phyloP scores from a whole-genome alignment of 2,113 vertebrate species.

The Nycticorax nycticorax region DNA sequence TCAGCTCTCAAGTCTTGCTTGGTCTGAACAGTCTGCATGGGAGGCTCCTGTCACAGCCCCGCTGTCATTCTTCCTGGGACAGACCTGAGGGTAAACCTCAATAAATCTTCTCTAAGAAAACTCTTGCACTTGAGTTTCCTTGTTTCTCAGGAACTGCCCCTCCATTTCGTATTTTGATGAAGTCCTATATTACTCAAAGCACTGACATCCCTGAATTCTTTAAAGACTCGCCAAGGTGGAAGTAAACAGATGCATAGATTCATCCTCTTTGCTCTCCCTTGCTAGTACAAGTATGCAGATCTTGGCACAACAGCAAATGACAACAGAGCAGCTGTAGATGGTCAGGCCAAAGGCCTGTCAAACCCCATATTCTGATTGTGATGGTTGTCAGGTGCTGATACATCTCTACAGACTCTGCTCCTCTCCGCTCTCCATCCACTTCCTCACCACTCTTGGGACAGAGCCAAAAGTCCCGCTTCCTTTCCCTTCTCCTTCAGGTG shows the following conservation, averaged over 20 bases:
- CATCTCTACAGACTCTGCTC: neutral
- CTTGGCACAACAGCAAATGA: neutral
- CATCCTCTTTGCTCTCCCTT: neutral
- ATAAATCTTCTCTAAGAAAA: neutral
- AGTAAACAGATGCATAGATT: neutral
- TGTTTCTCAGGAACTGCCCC: neutral
- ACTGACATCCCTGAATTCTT: neutral
- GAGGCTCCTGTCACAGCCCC: neutral
- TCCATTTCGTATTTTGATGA: neutral
- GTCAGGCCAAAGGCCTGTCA: neutral
- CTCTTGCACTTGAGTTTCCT: neutral
- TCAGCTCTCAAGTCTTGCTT: neutral
- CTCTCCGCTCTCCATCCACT: neutral
- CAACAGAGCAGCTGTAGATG: neutral
- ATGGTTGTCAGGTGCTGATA: neutral
- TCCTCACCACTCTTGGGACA: neutral
- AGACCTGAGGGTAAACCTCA: neutral
- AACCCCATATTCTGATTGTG: neutral
- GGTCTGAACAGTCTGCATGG: neutral
- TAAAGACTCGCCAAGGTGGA: neutral
- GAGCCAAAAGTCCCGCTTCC: neutral
- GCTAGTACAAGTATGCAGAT: neutral
- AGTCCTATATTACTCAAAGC: neutral
- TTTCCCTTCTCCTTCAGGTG: neutral
- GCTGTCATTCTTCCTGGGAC: neutral